Conservation (phyloP, 2,888 invertebrate genomes). For the Microchrysa polita region DNA sequence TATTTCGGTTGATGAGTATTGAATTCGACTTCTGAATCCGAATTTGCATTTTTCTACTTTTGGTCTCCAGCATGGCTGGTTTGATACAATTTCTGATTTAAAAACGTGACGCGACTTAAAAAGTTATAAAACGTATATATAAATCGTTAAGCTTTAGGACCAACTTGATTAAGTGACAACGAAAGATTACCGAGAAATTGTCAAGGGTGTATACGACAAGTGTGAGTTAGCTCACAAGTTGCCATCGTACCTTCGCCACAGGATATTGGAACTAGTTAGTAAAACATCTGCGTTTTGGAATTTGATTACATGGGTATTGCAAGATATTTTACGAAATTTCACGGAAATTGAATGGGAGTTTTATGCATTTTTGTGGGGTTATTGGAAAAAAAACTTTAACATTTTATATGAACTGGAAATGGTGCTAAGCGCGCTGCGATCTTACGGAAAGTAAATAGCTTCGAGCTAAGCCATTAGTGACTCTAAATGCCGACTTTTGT, state of each 20-base stretch:
- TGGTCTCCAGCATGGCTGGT: conserved; percentile 42
- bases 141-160: conserved; percentile 36
- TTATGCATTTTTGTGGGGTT: no score
- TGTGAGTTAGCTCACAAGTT: not conserved
- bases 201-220: no score
- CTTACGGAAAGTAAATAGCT: no score
- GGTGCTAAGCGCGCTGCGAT: no score
- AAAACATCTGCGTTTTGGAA: conserved; percentile 31
- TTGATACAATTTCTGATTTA: conserved; percentile 49
- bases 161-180: conserved; percentile 40
- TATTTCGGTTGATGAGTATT: not conserved
- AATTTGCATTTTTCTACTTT: conserved; percentile 46
- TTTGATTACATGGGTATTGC: conserved; percentile 23
- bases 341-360: not conserved
- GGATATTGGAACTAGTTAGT: conserved; percentile 13
- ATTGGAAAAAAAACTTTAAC: no score
- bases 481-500: no score
- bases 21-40: conserved; percentile 42
- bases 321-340: not conserved
- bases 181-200: conserved; percentile 32
- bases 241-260: no score
- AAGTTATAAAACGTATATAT: conserved; percentile 38
- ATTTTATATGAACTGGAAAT: no score
- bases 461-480: no score
- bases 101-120: conserved; percentile 46